Base-by-base conservation (phyloP, 2,888 invertebrate species). In the Malthinus seriepunctatus region DNA sequence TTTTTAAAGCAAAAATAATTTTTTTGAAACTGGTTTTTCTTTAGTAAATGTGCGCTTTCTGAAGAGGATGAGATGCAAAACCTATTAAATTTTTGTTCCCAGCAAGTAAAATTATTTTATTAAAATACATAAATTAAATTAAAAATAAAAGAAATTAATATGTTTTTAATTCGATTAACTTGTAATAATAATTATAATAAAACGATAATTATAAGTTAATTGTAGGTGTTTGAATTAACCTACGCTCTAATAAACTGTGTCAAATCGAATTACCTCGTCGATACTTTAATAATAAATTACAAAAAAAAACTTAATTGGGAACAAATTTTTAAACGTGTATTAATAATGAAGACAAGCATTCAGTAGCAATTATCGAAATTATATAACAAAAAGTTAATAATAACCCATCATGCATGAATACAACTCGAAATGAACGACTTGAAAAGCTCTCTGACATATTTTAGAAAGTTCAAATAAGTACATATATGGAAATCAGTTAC, bases 311-410 rank as follows among this genome's bases (percentile, higher is more conserved):
- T 23, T 42, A 23, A 42, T 42, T 15, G 3, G 8, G 23, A 23
- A 23, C 23, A 23, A 23, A 23, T 5, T 23, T 23, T 23, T 23
- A 23, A 23, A 23, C 23, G 23, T 4, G 10, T 1, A 42, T 42
- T 51, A 42, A 33, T 33, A 51, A 44, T 51, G 44, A 44, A 51
- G 37, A 42, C 44, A 34, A 10, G 23, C 15, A 51, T 33, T 42
- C 51, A 32, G 51, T 51, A 51, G 51, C 51, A 51, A 33, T 51
- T 51, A 33, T 42, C 32, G 15, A 42, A 51, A 23, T 51, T 31
- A 31, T 48, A 34, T 44, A 42, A 42, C 39, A 42, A 42, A 23
- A 9, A 9, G 9, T 23, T 23, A 23, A 23, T 23, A 23, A 23
- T 23, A 23, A 23, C 23, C 35, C 10, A 15, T 6, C 14, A 15